Conservation (phyloP, 1,140 invertebrate genomes). For the Drosophila rufa region DNA sequence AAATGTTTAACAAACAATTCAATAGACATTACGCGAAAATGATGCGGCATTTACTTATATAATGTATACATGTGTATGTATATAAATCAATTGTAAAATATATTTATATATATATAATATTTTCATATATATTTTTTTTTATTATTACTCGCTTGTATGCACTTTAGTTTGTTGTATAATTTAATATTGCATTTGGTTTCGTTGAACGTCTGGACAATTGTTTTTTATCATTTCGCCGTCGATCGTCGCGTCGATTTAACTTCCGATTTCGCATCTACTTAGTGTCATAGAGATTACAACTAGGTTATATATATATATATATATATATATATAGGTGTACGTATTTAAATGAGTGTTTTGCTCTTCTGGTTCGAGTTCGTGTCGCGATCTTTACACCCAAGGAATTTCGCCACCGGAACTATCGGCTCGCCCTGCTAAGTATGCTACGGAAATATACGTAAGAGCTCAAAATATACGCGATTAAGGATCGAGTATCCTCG, state of each 20-base stretch:
- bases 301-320: slow-evolving; percentile 18
- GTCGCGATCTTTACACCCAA: slow-evolving; percentile 50
- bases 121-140: background rate
- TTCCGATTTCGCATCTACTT: slow-evolving; percentile 51
- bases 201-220: slow-evolving; percentile 82
- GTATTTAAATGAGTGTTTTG: slow-evolving; percentile 44
- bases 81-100: slow-evolving; percentile 60
- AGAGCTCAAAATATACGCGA: slow-evolving; percentile 28
- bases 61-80: slow-evolving; percentile 69
- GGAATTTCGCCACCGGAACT: slow-evolving; percentile 5
- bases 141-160: slow-evolving; percentile 38
- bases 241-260: slow-evolving; percentile 16
- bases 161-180: slow-evolving; percentile 69
- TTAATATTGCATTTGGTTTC: slow-evolving; percentile 83
- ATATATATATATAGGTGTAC: slow-evolving; percentile 19
- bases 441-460: slow-evolving; percentile 34
- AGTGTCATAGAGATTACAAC: slow-evolving; percentile 50
- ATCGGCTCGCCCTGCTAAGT: slow-evolving; percentile 34
- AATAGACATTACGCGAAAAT: slow-evolving; percentile 72
- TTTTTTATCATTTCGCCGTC: slow-evolving; percentile 42
- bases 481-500: slow-evolving; percentile 40
- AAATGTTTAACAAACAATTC: slow-evolving; percentile 77
- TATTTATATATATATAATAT: slow-evolving; percentile 55
- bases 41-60: slow-evolving; percentile 67
- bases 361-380: slow-evolving; percentile 29